Conservation (phyloP, 2,797 vertebrate genomes). For the Bucorvus abyssinicus region DNA sequence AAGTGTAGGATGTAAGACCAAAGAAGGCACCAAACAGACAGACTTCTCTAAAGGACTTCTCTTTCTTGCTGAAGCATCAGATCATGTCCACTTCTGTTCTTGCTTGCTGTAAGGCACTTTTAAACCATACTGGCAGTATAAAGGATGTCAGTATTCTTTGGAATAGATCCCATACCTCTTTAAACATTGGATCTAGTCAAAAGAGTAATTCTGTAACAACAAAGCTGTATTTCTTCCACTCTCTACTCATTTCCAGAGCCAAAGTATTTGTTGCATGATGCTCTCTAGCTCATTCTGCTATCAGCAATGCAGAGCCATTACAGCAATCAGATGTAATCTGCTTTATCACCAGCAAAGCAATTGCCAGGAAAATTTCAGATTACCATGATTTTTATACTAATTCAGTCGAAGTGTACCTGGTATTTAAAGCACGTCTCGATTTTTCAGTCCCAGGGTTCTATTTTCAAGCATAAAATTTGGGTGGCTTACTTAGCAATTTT, state of each 20-base stretch:
- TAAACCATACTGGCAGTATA: not conserved
- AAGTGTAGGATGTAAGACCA: not conserved
- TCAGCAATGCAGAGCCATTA: slow-evolving; percentile 12
- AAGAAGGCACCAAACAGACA: not conserved
- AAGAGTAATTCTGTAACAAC: not conserved
- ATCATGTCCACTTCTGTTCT: not conserved
- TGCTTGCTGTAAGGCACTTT: not conserved
- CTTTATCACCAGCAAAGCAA: slow-evolving; percentile 9
- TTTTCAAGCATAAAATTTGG: not conserved
- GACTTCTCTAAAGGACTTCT: not conserved
- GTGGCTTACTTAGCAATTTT: slow-evolving; percentile 9
- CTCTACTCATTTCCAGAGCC: not conserved
- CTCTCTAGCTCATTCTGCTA: not conserved
- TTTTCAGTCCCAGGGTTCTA: not conserved
- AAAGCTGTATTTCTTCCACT: not conserved
- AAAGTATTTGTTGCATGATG: not conserved
- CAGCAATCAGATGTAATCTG: slow-evolving; percentile 5
- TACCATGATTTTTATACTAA: not conserved
- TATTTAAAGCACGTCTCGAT: not conserved
- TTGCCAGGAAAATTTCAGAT: slow-evolving; percentile 4
- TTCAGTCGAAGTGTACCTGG: not conserved
- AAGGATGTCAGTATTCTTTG: not conserved
- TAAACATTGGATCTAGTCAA: not conserved
- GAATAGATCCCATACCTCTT: not conserved
- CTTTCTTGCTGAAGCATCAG: not conserved